Conservation (phyloP, 2,888 invertebrate genomes). For the Dorcus parallelipipedus region DNA sequence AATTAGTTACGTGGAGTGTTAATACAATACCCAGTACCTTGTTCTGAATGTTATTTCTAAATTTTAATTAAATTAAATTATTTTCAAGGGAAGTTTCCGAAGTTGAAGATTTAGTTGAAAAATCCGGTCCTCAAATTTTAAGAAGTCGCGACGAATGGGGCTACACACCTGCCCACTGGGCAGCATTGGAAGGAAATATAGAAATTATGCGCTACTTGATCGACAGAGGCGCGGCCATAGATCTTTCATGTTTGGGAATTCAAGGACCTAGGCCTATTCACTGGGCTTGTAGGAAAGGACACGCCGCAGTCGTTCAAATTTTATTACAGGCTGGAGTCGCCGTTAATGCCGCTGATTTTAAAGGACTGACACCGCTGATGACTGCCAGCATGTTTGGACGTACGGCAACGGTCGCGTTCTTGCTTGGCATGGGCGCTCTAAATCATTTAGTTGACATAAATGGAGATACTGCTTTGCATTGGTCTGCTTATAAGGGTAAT, state of each 20-base stretch:
- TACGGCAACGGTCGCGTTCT: slow-evolving; percentile 84
- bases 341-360: slow-evolving; percentile 87
- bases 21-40: too few relatives aligned
- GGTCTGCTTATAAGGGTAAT: slow-evolving; percentile 93
- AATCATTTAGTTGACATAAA: slow-evolving; percentile 86
- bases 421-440: slow-evolving; percentile 85
- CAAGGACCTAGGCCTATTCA: slow-evolving; percentile 90
- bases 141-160: slow-evolving; percentile 86
- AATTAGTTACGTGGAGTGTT: too few relatives aligned
- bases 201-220: slow-evolving; percentile 84
- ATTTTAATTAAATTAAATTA: background rate
- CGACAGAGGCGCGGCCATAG: slow-evolving; percentile 78
- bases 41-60: background rate
- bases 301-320: slow-evolving; percentile 83
- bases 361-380: slow-evolving; percentile 85
- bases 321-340: slow-evolving; percentile 77
- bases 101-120: slow-evolving; percentile 80
- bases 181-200: slow-evolving; percentile 84
- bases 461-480: slow-evolving; percentile 89
- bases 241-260: slow-evolving; percentile 81
- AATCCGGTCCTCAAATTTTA: slow-evolving; percentile 72
- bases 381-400: slow-evolving; percentile 92
- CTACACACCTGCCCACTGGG: slow-evolving; percentile 92
- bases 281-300: slow-evolving; percentile 91
- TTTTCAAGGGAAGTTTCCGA: slow-evolving; percentile 71